Evolutionary conservation across 35 echinoderm and acorn worm species (phyloP).

Genomic region (Eucidaris tribuloides): DNA sequence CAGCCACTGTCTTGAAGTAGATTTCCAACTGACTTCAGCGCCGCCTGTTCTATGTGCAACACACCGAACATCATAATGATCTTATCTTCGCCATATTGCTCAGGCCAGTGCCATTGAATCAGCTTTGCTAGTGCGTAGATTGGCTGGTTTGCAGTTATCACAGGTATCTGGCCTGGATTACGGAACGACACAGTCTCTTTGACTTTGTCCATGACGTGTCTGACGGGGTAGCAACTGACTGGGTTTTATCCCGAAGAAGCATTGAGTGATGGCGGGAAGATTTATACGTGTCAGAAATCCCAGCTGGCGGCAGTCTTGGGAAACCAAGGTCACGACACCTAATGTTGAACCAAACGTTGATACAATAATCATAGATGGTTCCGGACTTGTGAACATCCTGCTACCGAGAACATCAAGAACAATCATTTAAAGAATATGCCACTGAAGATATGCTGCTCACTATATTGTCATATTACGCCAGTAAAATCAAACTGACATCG

Average conservation of each 20-base stretch:
- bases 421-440: too few relatives aligned
- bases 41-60: not conserved
- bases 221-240: constrained; percentile 10
- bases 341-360: too few relatives aligned
- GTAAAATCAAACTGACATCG: too few relatives aligned
- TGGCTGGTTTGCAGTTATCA: constrained; percentile 33
- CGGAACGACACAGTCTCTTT: not conserved
- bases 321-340: too few relatives aligned
- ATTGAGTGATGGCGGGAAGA: too few relatives aligned
- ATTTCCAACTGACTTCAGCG: not conserved
- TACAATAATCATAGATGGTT: too few relatives aligned
- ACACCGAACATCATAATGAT: not conserved
- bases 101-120: constrained; percentile 41
- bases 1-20: not conserved
- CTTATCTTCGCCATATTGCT: not conserved
- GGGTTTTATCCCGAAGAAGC: not conserved
- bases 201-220: constrained; percentile 10
- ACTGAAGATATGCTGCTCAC: too few relatives aligned
- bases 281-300: too few relatives aligned
- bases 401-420: too few relatives aligned
- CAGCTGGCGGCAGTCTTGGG: too few relatives aligned
- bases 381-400: too few relatives aligned
- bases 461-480: too few relatives aligned
- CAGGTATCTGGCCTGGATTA: constrained; percentile 58
- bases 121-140: constrained; percentile 47